Evolutionary conservation across 2,888 invertebrate genomes (phyloP), one percentile per base, ranked within the genome.

Genomic region (Ferdinandea cuprea): DNA sequence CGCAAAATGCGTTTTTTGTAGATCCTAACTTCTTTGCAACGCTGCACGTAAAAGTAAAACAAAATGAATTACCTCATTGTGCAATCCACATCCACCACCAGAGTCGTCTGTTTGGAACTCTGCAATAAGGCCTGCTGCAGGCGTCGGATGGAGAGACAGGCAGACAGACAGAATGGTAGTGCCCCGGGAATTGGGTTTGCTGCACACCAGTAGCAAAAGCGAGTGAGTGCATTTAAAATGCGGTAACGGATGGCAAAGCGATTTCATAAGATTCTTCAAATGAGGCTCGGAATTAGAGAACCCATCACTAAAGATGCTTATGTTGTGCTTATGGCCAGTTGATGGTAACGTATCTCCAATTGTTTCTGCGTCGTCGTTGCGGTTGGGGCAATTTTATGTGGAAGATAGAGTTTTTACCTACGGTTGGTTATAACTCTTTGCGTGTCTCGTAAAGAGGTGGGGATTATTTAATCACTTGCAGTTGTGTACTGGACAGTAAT

Each of bases 41-140:
- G 48, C 19, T 28, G 35, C 11, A 59, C 25, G 30, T 17, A 66
- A 6, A 21, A 15, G 7, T 3, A 46, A 48, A 35, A 25, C 32
- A 30, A 65, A 50, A 28, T 25, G 52, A 52, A 59, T 28, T 15
- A 6, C 28, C 9, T n/a, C 15, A 32, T 83, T 83, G 83, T 78
- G 83, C 68, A 83, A 83, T 52, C 42, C n/a, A 71, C 48, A 63
- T 65, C 44, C 19, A 40, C 17, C n/a, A n/a, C n/a, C n/a, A 54
- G 54, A 28, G 54, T 11, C 32, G 54, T 11, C 32, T 40, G 42
- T 46, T 52, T 46, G 56, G 50, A 71, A n/a, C 71, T 77, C 77
- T 73, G 83, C 61, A 83, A 78, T 61, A 50, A 73, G 72, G 72
- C 71, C 44, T 72, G 65, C 61, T 78, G 66, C 83, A 83, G 81